Conservation (phyloP, 2,797 vertebrate species). For the Sphenopsis melanotis region DNA sequence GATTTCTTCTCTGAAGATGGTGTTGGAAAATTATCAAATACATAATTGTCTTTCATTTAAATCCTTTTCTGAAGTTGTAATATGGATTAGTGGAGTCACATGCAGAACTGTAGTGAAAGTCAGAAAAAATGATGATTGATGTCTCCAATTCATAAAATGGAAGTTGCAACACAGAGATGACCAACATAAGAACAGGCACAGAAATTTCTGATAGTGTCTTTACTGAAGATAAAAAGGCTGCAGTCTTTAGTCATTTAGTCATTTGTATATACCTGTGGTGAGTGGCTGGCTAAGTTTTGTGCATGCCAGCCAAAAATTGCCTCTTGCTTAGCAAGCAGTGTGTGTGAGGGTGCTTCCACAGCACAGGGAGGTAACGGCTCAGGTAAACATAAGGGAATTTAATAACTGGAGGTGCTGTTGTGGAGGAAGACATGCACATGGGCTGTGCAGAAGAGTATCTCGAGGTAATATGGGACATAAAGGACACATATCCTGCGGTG, state of each 20-base stretch:
- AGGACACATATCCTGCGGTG: rapidly evolving
- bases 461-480: neutral
- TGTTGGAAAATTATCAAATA: neutral
- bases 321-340: neutral
- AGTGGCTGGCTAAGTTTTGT: neutral
- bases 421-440: neutral
- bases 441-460: neutral
- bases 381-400: neutral
- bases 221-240: neutral
- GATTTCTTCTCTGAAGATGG: neutral
- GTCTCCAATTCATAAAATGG: neutral
- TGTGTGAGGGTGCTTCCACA: neutral
- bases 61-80: neutral
- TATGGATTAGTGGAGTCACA: neutral
- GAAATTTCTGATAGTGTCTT: neutral
- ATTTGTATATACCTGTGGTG: neutral
- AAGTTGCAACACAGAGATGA: neutral
- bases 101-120: neutral
- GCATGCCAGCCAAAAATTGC: neutral
- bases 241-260: neutral
- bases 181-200: neutral
- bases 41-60: neutral
- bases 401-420: neutral
- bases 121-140: neutral
- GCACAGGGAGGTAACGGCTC: neutral